Conservation (phyloP, 2,797 vertebrate species). For the Poliocrania exsul region DNA sequence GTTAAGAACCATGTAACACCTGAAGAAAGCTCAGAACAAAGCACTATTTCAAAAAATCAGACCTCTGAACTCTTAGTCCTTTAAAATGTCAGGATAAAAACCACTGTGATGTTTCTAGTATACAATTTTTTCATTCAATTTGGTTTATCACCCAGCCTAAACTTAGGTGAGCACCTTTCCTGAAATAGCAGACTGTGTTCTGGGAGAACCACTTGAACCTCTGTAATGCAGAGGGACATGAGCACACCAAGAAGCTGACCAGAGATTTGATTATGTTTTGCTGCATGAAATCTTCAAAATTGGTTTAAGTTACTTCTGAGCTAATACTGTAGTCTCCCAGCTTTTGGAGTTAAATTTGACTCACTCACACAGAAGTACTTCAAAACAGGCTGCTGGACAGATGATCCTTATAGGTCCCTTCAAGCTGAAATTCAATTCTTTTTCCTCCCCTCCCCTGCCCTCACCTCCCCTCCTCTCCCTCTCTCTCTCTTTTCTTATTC, state of each 20-base stretch:
- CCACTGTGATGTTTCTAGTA: not conserved
- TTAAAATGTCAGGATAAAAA: not conserved
- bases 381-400: not conserved
- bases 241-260: not conserved
- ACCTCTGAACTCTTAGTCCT: not conserved
- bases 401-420: not conserved
- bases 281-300: not conserved
- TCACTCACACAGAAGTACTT: not conserved
- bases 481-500: not conserved
- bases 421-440: not conserved
- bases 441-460: rapidly evolving
- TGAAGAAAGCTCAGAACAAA: not conserved
- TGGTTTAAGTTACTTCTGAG: not conserved
- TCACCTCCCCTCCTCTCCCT: rapidly evolving
- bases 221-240: rapidly evolving
- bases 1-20: not conserved
- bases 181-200: not conserved
- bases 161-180: not conserved
- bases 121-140: not conserved
- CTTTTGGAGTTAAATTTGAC: not conserved
- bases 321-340: not conserved
- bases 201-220: not conserved
- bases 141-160: not conserved
- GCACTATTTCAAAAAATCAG: not conserved
- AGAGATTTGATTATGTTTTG: not conserved